These are phyloP conservation scores for Drosophila leonis DNA, from an alignment of 2,888 invertebrate species.

Conservation along the genomic window DNA sequence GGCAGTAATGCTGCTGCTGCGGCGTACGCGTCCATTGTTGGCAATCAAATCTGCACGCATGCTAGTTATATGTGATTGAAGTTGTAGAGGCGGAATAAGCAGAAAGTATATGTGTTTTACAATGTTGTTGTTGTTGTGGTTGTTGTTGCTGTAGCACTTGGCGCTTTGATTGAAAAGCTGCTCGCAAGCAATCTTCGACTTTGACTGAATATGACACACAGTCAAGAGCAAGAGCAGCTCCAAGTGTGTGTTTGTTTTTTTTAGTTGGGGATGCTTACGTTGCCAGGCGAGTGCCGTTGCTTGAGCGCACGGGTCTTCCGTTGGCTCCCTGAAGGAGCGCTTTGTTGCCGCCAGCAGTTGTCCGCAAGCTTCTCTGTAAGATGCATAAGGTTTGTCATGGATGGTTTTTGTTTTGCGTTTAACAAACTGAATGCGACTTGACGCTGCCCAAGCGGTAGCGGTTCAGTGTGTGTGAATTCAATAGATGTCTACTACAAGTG, in stretches of 20 bases:
- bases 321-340: slow-evolving; percentile 83
- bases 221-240: slow-evolving; percentile 40
- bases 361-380: slow-evolving; percentile 86
- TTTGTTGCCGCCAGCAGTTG: slow-evolving; percentile 75
- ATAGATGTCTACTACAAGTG: slow-evolving; percentile 56
- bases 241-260: slow-evolving; percentile 34
- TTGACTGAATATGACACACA: slow-evolving; percentile 14
- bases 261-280: slow-evolving; percentile 83
- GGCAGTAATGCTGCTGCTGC: slow-evolving; percentile 44
- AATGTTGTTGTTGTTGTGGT: slow-evolving; percentile 48
- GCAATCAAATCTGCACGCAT: slow-evolving; percentile 85
- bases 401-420: slow-evolving; percentile 51
- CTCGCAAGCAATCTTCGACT: slow-evolving; percentile 41
- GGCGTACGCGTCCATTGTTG: slow-evolving; percentile 51
- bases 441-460: slow-evolving; percentile 39
- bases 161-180: slow-evolving; percentile 30
- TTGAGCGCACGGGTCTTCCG: slow-evolving; percentile 83
- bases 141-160: slow-evolving; percentile 49
- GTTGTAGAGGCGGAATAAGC: slow-evolving; percentile 64
- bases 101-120: slow-evolving; percentile 63
- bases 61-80: slow-evolving; percentile 71
- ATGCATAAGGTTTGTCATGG: slow-evolving; percentile 82
- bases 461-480: slow-evolving; percentile 48
- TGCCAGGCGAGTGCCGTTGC: slow-evolving; percentile 84
- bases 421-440: slow-evolving; percentile 47